A percentile compares a stretch with the other conserved stretches of the same genome.
phyloP scores from a whole-genome alignment of 2,113 vertebrate species.

The Uria lomvia region DNA sequence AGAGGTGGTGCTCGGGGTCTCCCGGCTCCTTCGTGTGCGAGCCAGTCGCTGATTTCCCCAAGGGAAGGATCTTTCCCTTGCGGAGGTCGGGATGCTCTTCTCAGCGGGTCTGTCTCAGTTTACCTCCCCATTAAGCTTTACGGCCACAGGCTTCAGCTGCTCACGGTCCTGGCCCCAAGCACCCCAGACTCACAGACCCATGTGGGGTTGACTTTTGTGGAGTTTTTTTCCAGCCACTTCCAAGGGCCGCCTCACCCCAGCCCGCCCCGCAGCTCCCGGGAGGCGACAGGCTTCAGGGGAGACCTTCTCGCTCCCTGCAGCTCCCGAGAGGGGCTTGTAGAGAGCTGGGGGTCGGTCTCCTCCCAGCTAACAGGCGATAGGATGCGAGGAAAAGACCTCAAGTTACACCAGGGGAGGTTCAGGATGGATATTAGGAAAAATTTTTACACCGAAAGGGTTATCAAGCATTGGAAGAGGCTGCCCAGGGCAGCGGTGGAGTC shows the following conservation, averaged over 20 bases:
- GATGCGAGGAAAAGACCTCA: neutral
- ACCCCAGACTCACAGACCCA: neutral
- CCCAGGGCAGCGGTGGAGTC: neutral
- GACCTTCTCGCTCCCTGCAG: too few relatives aligned
- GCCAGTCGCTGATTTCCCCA: accelerated
- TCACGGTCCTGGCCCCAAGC: neutral
- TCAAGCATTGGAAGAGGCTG: neutral
- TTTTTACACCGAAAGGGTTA: neutral
- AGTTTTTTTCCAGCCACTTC: neutral
- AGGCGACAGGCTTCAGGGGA: neutral
- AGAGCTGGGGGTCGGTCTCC: neutral
- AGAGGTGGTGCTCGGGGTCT: neutral
- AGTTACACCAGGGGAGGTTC: neutral
- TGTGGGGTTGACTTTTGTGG: accelerated
- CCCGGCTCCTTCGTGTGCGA: accelerated
- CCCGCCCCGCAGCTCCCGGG: neutral
- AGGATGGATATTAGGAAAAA: neutral
- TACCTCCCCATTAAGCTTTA: neutral
- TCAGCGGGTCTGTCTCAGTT: neutral
- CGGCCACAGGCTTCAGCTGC: neutral
- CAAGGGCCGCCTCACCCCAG: neutral
- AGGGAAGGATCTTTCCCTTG: neutral
- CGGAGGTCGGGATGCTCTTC: accelerated
- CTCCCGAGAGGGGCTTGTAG: too few relatives aligned
- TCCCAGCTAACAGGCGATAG: neutral